Evolutionary conservation across 2,888 invertebrate genomes (phyloP), one percentile per base, ranked within the genome.

Genomic region (Dicycla oo): DNA sequence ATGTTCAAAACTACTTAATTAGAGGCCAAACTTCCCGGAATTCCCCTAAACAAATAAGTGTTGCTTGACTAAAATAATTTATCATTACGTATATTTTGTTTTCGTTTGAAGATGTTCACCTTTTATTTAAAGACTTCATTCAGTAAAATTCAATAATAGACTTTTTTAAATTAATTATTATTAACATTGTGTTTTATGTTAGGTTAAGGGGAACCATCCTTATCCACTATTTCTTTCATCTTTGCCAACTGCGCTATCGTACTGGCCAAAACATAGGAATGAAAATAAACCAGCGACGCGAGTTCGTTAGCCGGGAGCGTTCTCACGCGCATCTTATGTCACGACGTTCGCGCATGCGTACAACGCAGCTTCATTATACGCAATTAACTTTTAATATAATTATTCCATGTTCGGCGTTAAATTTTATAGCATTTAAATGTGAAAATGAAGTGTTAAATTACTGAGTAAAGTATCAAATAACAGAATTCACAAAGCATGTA

Each of bases 221-320:
- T 75, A 78, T 84, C 85, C 82, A 78, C 6, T 10, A 38, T 62
- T 80, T 62, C 20, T 49, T 10, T 3, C 3, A 30, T 80, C 84
- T 38, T 20, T 0, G 76, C 2, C 13, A 62, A 69, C 71, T 83
- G 83, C 85, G 87, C 82, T 81, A 79, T 71, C 84, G 84, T 88
- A 88, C 82, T 86, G 87, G 90, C 91, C 91, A 92, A 92, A 92
- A 92, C 90, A 92, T 84, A 87, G 73, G 80, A 84, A 81, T 91
- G 84, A 91, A 92, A 93, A 93, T 93, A 93, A 93, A 92, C 91
- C 86, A 73, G 78, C 82, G 75, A 83, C 86, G 73, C 81, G 92
- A 85, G 94, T 93, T 94, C 94, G 92, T 91, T 94, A 93, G 88
- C 94, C 94, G 91, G 87, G 87, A 86, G 79, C 83, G 88, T 90